phyloP scores from a whole-genome alignment of 2,888 invertebrate genomes.

The Apamea epomidion region DNA sequence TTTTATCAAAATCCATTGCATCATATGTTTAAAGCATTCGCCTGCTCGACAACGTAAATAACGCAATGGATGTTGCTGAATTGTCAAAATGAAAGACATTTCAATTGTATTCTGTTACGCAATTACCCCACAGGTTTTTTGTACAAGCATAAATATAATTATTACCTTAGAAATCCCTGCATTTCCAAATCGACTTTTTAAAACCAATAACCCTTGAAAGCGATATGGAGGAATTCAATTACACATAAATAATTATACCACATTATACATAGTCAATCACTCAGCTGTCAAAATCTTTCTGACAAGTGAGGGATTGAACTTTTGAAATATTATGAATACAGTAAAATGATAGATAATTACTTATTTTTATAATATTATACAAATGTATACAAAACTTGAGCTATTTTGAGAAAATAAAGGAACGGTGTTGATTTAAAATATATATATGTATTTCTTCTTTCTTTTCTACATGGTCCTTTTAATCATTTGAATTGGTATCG shows the following conservation, averaged over 20 bases:
- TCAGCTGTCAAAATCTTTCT: conserved; percentile 65
- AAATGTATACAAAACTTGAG: conserved; percentile 45
- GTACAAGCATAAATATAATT: not conserved
- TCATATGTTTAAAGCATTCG: not conserved
- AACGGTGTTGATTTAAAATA: not conserved
- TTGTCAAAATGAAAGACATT: not conserved
- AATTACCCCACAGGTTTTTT: not conserved
- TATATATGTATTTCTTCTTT: not conserved
- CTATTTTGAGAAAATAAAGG: conserved; percentile 30
- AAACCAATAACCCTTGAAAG: conserved; percentile 23
- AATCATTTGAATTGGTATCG: not conserved
- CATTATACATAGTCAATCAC: conserved; percentile 36
- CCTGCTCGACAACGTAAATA: not conserved
- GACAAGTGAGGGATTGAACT: conserved; percentile 60
- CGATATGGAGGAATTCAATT: conserved; percentile 13
- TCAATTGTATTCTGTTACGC: not conserved
- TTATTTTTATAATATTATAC: conserved; percentile 49
- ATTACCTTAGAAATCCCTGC: not conserved
- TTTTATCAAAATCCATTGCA: not conserved
- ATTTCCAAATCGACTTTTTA: conserved; percentile 12
- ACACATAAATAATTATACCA: conserved; percentile 10
- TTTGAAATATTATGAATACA: not conserved
- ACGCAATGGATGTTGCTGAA: not conserved
- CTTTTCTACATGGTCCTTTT: not conserved
- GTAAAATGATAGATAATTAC: conserved; percentile 11